phyloP scores from a whole-genome alignment of 2,888 invertebrate genomes.

The Coecobrya sp. region DNA sequence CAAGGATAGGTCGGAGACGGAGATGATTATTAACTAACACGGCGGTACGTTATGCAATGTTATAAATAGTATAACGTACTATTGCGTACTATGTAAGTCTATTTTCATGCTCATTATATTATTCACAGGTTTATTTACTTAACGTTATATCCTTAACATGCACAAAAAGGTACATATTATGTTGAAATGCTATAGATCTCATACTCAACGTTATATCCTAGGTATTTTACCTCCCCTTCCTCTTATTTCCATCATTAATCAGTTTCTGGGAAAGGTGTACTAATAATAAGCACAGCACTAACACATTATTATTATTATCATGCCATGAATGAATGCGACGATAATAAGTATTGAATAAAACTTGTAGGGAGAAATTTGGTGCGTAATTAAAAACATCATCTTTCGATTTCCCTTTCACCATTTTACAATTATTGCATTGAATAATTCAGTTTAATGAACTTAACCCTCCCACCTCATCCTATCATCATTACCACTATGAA shows the following conservation, averaged over 20 bases:
- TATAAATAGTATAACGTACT: no score
- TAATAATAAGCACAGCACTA: background rate
- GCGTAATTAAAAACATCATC: conserved; percentile 62
- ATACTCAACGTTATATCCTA: background rate
- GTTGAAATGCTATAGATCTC: background rate
- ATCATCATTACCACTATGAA: background rate
- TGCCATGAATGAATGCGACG: conserved; percentile 4
- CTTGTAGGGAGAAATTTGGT: conserved; percentile 8
- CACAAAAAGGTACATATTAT: background rate
- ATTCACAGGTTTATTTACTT: conserved; percentile 34
- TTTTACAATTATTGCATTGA: conserved; percentile 49
- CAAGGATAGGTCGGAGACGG: background rate
- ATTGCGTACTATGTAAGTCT: background rate
- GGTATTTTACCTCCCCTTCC: background rate
- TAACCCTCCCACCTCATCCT: conserved; percentile 57
- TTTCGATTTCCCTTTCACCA: conserved; percentile 52
- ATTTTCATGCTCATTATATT: conserved; percentile 7
- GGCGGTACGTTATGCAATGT: background rate
- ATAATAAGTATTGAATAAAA: conserved; percentile 37
- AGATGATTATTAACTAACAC: background rate
- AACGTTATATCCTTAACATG: background rate
- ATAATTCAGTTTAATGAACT: conserved; percentile 55
- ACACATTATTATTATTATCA: conserved; percentile 9
- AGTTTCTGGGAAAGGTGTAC: conserved; percentile 4
- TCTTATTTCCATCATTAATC: conserved; percentile 22